Conservation (phyloP, 2,888 invertebrate genomes). For the Punctoribates punctum region DNA sequence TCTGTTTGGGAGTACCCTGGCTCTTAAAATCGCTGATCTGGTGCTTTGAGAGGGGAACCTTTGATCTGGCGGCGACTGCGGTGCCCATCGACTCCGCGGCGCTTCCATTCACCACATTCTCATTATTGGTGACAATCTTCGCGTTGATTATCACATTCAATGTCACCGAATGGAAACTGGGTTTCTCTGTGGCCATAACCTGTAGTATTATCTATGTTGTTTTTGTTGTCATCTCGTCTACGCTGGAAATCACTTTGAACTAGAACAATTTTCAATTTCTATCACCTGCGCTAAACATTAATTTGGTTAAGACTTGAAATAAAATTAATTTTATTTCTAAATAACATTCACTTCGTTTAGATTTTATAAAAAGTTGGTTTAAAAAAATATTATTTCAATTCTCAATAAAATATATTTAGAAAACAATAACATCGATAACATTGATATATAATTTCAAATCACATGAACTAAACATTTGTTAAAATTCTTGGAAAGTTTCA, state of each 20-base stretch:
- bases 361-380: too few species aligned
- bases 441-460: too few species aligned
- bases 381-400: too few species aligned
- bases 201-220: conserved; percentile 39
- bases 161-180: conserved; percentile 58
- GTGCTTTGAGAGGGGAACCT: conserved; percentile 50
- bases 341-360: too few species aligned
- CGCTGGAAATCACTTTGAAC: conserved; percentile 31
- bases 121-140: conserved; percentile 68
- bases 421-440: too few species aligned
- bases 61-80: conserved; percentile 63
- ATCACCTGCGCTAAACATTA: too few species aligned
- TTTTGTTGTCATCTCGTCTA: conserved; percentile 35
- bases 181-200: conserved; percentile 38
- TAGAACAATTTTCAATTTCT: too few species aligned
- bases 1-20: conserved; percentile 79
- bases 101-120: conserved; percentile 74
- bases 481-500: too few species aligned
- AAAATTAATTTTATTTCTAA: too few species aligned
- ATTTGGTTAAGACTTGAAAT: too few species aligned
- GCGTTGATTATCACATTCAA: conserved; percentile 66
- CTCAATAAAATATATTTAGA: too few species aligned
- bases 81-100: conserved; percentile 71
- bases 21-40: conserved; percentile 61
- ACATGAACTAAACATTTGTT: too few species aligned